A percentile compares a stretch with the other conserved stretches of the same genome.
Evolutionary conservation across 2,888 invertebrate species (phyloP).

Genomic region (Hedya salicella): DNA sequence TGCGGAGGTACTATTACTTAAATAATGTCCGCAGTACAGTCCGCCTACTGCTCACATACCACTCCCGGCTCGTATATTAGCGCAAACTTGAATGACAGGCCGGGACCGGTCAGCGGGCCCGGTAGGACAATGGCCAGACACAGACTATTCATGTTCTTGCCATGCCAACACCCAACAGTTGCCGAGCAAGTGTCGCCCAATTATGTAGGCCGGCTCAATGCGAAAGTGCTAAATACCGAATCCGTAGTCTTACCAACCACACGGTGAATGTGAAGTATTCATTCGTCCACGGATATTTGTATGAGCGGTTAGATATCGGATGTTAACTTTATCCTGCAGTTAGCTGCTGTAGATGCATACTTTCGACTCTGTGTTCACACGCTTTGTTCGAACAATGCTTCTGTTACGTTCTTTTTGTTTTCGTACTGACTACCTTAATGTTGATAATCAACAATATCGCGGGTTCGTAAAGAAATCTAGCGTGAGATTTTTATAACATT

Average conservation of each 20-base stretch:
- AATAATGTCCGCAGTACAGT: conserved; percentile 33
- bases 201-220: conserved; percentile 49
- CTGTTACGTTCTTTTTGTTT: conserved; percentile 82
- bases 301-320: conserved; percentile 44
- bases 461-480: conserved; percentile 79
- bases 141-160: conserved; percentile 55
- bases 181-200: conserved; percentile 46
- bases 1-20: conserved; percentile 13
- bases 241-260: conserved; percentile 6
- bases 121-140: conserved; percentile 56
- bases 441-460: conserved; percentile 82
- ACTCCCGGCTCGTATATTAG: conserved; percentile 44
- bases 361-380: conserved; percentile 80
- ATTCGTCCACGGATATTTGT: conserved; percentile 24
- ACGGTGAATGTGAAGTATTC: conserved; percentile 19
- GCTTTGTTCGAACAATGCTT: conserved; percentile 81
- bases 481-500: conserved; percentile 77
- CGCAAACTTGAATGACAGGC: conserved; percentile 47
- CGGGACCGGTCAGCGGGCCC: conserved; percentile 38
- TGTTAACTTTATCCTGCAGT: conserved; percentile 55
- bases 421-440: conserved; percentile 82
- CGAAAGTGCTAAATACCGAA: conserved; percentile 31
- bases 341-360: conserved; percentile 65
- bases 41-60: conserved; percentile 44
- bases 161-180: conserved; percentile 48